These are phyloP conservation scores for Ophioninae sp. DNA, from an alignment of 2,888 invertebrate species.

Conservation along the genomic window DNA sequence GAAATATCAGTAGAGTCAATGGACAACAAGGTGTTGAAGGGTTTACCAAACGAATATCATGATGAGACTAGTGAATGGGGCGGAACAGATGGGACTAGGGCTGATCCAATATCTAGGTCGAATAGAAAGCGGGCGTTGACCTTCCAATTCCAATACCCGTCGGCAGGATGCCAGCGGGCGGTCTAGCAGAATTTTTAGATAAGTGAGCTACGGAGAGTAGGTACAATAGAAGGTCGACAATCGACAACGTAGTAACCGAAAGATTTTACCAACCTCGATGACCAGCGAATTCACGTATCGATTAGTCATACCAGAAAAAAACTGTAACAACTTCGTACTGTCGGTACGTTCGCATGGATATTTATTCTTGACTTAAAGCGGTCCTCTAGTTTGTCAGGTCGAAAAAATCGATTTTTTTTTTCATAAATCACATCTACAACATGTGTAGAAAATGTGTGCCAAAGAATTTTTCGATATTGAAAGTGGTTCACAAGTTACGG, in stretches of 20 bases:
- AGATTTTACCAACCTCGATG: background rate
- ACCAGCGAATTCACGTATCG: background rate
- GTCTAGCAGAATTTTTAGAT: conserved; percentile 7
- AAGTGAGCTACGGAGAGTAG: conserved; percentile 35
- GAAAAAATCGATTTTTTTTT: too few relatives aligned
- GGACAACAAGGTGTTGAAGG: background rate
- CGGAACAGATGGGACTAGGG: conserved; percentile 53
- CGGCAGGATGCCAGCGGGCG: conserved; percentile 68
- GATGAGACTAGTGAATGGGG: conserved; percentile 36
- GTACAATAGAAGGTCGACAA: conserved; percentile 27
- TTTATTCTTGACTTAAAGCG: background rate
- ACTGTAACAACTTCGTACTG: background rate
- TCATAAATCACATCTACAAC: too few relatives aligned
- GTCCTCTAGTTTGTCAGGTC: too few relatives aligned
- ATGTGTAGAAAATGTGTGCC: too few relatives aligned
- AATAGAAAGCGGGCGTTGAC: conserved; percentile 72
- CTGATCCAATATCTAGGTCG: conserved; percentile 53
- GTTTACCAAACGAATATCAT: conserved; percentile 40
- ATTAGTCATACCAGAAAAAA: background rate
- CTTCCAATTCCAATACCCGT: conserved; percentile 71
- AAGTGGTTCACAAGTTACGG: too few relatives aligned
- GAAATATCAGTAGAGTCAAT: background rate
- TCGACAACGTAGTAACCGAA: conserved; percentile 5
- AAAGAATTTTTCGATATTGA: too few relatives aligned
- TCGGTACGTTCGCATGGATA: background rate